These are phyloP conservation scores for Cetonia aurata DNA, from an alignment of 2,888 invertebrate genomes.

Conservation along the genomic window DNA sequence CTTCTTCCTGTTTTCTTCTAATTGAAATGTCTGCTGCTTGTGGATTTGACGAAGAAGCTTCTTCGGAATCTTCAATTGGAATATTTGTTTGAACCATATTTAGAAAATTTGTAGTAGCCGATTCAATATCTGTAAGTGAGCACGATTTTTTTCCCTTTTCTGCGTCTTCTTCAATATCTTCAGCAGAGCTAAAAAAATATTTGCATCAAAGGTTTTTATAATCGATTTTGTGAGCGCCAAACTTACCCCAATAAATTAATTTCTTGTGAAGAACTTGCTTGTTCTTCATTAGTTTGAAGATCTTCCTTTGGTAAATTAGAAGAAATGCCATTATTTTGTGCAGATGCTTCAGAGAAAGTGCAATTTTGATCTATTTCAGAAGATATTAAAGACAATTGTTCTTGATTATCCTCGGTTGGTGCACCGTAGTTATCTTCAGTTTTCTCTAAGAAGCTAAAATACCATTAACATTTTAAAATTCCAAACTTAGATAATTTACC, in stretches of 20 bases:
- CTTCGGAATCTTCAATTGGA: conserved; percentile 17
- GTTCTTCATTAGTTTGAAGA: background rate
- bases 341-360: no score
- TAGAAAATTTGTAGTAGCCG: background rate
- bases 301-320: background rate
- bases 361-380: no score
- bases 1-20: conserved; percentile 4
- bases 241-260: background rate
- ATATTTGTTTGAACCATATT: background rate
- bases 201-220: no score
- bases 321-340: background rate
- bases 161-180: no score
- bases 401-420: background rate
- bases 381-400: background rate
- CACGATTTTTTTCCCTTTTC: background rate
- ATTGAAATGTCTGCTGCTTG: background rate
- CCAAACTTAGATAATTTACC: background rate
- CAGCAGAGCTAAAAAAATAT: no score
- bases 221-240: no score
- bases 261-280: background rate
- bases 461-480: background rate
- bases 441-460: background rate
- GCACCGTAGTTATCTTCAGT: background rate
- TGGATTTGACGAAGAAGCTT: background rate
- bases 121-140: no score